phyloP scores from a whole-genome alignment of 1,140 invertebrate genomes.

The Archivesica marissinica region DNA sequence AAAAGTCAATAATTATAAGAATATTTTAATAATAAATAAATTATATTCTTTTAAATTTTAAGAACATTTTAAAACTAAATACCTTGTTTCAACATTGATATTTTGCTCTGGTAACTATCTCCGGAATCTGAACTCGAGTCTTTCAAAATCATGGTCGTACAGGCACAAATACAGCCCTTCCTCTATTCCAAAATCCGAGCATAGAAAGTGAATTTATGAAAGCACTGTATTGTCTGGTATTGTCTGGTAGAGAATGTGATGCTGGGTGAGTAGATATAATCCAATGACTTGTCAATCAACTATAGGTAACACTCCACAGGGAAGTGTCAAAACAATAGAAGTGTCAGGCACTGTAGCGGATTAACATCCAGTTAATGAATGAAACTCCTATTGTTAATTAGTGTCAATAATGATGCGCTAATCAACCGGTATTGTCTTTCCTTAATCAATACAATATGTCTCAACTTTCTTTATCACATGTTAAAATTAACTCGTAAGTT shows the following conservation, averaged over 20 bases:
- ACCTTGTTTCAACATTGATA: slow-evolving; percentile 62
- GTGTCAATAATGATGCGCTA: slow-evolving; percentile 7
- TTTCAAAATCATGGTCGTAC: slow-evolving; percentile 59
- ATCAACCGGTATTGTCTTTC: background rate
- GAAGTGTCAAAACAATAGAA: slow-evolving; percentile 29
- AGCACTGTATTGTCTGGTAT: too few relatives aligned
- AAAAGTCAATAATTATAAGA: too few relatives aligned
- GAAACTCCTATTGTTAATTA: background rate
- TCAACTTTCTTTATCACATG: too few relatives aligned
- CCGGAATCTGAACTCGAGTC: slow-evolving; percentile 54
- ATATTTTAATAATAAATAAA: too few relatives aligned
- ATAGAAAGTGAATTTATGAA: too few relatives aligned
- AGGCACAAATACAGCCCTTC: background rate
- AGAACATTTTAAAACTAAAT: too few relatives aligned
- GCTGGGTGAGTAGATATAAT: background rate
- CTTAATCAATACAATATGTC: too few relatives aligned
- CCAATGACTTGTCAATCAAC: background rate
- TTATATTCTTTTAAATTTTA: too few relatives aligned
- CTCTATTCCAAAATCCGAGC: background rate
- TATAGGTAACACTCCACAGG: background rate
- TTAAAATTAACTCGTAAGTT: too few relatives aligned
- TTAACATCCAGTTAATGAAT: slow-evolving; percentile 7
- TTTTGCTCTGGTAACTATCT: slow-evolving; percentile 28
- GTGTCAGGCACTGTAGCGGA: slow-evolving; percentile 10
- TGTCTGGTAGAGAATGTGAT: background rate